Conservation (phyloP, 1,140 invertebrate genomes). For the Psilanteris sp. region DNA sequence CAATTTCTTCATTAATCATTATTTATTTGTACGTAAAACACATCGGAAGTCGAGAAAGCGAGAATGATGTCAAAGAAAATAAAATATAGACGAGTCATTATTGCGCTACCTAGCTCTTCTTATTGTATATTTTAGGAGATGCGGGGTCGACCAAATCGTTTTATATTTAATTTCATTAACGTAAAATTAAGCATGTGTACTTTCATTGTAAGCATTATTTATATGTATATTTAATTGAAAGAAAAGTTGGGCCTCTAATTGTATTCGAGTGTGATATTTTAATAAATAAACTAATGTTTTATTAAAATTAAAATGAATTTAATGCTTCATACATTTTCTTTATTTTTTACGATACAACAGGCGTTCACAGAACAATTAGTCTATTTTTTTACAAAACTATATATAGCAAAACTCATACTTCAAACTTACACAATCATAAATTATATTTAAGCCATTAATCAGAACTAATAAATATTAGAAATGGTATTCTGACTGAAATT, state of each 20-base stretch:
- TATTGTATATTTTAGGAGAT: slow-evolving; percentile 19
- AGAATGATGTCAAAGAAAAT: slow-evolving; percentile 11
- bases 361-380: slow-evolving; percentile 48
- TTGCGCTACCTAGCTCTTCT: slow-evolving; percentile 9
- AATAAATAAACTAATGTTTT: slow-evolving; percentile 29
- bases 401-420: slow-evolving; percentile 47
- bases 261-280: slow-evolving; percentile 63
- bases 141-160: slow-evolving; percentile 26
- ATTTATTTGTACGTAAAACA: slow-evolving; percentile 56
- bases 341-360: slow-evolving; percentile 53
- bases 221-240: slow-evolving; percentile 71
- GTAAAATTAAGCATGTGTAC: slow-evolving; percentile 43
- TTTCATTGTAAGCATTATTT: slow-evolving; percentile 47
- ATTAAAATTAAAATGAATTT: slow-evolving; percentile 14
- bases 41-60: slow-evolving; percentile 16
- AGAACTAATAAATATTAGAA: slow-evolving; percentile 21
- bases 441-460: slow-evolving; percentile 40
- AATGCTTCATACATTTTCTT: slow-evolving; percentile 24
- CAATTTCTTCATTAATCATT: slow-evolving; percentile 48
- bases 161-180: slow-evolving; percentile 61
- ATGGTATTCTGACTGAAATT: slow-evolving; percentile 17
- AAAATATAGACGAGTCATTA: slow-evolving; percentile 12
- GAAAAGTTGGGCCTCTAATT: slow-evolving; percentile 50
- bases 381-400: slow-evolving; percentile 57
- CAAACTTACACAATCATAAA: slow-evolving; percentile 29